Evolutionary conservation across 2,113 vertebrate genomes (phyloP).

Genomic region (Ardeotis arabs): DNA sequence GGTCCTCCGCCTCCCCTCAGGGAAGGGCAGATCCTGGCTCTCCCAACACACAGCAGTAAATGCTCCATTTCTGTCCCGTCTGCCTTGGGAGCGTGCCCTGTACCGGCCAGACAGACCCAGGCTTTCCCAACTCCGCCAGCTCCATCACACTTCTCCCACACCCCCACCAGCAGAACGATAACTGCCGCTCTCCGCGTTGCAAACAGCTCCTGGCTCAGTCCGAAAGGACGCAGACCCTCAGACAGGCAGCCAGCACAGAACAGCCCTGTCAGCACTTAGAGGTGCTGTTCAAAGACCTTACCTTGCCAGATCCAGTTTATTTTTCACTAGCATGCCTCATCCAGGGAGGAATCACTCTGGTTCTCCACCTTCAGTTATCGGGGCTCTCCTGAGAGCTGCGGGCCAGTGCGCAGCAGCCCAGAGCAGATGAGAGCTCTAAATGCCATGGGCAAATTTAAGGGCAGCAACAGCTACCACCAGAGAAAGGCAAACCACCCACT

Average conservation of each 20-base stretch:
- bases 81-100: background rate
- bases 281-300: background rate
- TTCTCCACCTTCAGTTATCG: background rate
- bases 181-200: background rate
- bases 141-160: background rate
- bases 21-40: background rate
- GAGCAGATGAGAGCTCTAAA: background rate
- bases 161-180: accelerated
- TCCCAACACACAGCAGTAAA: background rate
- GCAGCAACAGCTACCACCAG: background rate
- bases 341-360: background rate
- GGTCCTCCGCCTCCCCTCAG: background rate
- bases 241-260: background rate
- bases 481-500: background rate
- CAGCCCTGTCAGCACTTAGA: background rate
- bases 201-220: background rate
- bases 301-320: background rate
- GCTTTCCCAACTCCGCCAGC: background rate
- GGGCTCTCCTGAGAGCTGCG: background rate
- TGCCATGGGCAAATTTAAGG: background rate
- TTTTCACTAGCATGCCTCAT: background rate
- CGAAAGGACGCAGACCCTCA: background rate
- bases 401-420: background rate
- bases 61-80: background rate
- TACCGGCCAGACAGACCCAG: background rate